Conservation (phyloP, 2,888 invertebrate species). For the Rhamnusium bicolor region DNA sequence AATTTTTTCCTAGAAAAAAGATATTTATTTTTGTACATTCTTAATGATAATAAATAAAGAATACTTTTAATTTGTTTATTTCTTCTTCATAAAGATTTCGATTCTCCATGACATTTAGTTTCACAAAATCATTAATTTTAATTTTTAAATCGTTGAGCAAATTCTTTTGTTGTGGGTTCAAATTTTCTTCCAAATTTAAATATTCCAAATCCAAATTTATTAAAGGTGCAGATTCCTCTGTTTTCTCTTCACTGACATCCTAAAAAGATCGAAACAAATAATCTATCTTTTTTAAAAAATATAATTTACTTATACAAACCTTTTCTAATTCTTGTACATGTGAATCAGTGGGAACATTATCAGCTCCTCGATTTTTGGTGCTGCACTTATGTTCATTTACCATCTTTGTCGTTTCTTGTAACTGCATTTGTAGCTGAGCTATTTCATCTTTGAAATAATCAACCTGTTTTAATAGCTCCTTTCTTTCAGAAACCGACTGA, state of each 20-base stretch:
- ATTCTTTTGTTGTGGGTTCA: constrained; percentile 50
- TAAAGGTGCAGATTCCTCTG: not conserved
- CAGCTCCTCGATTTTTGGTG: not conserved
- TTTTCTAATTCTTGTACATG: constrained; percentile 11
- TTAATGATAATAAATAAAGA: constrained; percentile 1
- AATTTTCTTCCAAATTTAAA: constrained; percentile 52
- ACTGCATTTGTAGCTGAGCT: constrained; percentile 71
- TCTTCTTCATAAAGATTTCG: constrained; percentile 55
- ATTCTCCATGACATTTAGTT: constrained; percentile 50
- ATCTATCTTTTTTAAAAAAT: not conserved
- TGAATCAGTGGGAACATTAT: constrained; percentile 4
- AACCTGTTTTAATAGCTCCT: constrained; percentile 76
- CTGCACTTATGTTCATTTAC: constrained; percentile 64
- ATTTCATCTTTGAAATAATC: constrained; percentile 77
- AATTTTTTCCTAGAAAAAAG: constrained; percentile 43
- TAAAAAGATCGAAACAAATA: not conserved
- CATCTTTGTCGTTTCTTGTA: constrained; percentile 70
- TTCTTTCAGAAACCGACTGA: constrained; percentile 77
- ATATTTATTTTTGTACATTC: constrained; percentile 11
- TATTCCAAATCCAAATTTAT: constrained; percentile 31
- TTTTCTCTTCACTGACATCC: constrained; percentile 8
- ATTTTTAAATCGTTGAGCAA: constrained; percentile 57
- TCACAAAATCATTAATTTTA: constrained; percentile 56
- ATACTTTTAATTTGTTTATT: constrained; percentile 60
- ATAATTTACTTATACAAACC: not conserved